A percentile compares a stretch with the other conserved stretches of the same genome.
Conservation (phyloP, 1,140 invertebrate species). For the Tetramorium parvispinum region DNA sequence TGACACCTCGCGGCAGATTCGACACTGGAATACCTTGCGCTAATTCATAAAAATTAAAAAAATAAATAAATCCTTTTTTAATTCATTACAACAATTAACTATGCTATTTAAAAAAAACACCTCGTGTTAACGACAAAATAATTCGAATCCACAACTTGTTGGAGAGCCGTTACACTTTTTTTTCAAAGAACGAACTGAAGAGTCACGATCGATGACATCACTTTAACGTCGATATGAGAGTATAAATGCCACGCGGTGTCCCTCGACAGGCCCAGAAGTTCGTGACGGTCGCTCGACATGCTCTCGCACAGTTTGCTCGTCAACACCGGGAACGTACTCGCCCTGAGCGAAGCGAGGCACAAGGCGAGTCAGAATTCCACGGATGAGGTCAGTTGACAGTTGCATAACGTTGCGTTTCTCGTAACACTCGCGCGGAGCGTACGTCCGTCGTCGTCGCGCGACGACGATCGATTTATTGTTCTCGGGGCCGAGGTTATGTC, state of each 20-base stretch:
- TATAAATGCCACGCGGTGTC: neutral
- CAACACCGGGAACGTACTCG: conserved; percentile 95
- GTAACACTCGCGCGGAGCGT: neutral
- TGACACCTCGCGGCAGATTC: no score
- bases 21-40: no score
- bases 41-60: no score
- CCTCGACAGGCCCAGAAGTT: neutral
- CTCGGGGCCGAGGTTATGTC: conserved; percentile 66
- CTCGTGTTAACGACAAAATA: no score
- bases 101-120: no score
- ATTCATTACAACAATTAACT: no score
- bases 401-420: neutral
- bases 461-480: neutral
- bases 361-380: conserved; percentile 93
- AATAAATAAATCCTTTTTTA: no score
- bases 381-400: conserved; percentile 89
- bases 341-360: conserved; percentile 92
- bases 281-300: conserved; percentile 54
- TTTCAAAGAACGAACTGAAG: neutral
- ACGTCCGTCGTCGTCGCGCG: neutral
- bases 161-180: neutral
- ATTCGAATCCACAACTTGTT: neutral
- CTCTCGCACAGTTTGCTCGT: conserved; percentile 84
- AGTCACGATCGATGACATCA: conserved; percentile 54
- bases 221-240: neutral